Evolutionary conservation across 2,113 vertebrate species (phyloP), one percentile per base, ranked within the genome.

Genomic region (Motacilla alba): DNA sequence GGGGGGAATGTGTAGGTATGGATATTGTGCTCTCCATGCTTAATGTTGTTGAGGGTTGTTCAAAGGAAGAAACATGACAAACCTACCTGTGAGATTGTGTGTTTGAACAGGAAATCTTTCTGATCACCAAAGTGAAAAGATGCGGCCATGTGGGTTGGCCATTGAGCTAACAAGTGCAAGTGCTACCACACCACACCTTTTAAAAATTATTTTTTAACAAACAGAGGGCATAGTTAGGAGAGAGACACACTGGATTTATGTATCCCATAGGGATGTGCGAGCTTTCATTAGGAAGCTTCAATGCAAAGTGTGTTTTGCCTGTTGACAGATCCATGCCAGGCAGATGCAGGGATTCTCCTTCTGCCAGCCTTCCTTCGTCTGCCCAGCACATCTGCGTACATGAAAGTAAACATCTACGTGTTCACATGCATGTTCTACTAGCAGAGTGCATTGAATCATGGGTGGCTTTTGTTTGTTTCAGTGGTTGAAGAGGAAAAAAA

Each of bases 321-420:
- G 50, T 55, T 68, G 82, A 70, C 13, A 59, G 67, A 79, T 88
- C 55, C 2, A 0, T 74, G 72, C 75, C 46, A 70, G 88, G 76
- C 69, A 75, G 66, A 78, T 76, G 87, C 15, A 49, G 46, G 70
- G 50, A 70, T 94, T 37, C 44, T 89, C 49, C 49, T 87, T 30
- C 59, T 56, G 56, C 69, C 60, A 43, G 64, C 7, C 0, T 77
- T 72, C 49, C 62, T 87, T 84, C 66, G 15, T 59, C 75, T 90
- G 47, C 78, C 30, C 49, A 5, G 43, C 50, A 31, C 87, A 80
- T 85, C 90, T 94, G 82, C 0, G 15, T n/a, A 83, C 75, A 16
- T 93, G 87, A 93, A 93, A 91, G 82, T 83, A 79, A 93, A 93
- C 78, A 77, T 91, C 78, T 96, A 70, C 68, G 72, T 96, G 92